Base-by-base conservation (phyloP, 2,113 vertebrate species). In the Cepphus grylle region DNA sequence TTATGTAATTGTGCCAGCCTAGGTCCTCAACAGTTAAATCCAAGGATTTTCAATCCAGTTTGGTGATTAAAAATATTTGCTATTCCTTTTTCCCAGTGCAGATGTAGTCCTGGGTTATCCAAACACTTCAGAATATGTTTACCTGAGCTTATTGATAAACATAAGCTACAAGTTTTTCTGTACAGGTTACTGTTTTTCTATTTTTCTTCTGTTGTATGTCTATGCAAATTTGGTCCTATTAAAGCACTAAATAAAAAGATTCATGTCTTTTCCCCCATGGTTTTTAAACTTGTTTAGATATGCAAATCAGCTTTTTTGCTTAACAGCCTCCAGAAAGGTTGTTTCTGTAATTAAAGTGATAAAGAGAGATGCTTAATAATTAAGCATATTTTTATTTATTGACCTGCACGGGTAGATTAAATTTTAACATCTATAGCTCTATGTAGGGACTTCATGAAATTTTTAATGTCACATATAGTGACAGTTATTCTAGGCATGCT, bases 311-410 rank as follows among this genome's bases (percentile, higher is more conserved):
- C 12, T 52, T 81, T 88, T 88, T 74, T 86, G 71, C 90, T 90
- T 71, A 94, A 66, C 47, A 88, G 63, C 55, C 79, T 94, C 76
- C 32, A 95, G 76, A 93, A 95, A 93, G 23, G 71, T 78, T 95
- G 88, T 59, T 92, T 94, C 90, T 88, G 69, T 93, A 96, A 90
- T 88, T 88, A 86, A 84, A 92, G 59, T 29, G 93, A 90, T 93
- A 83, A 86, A 95, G 55, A 78, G 45, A 90, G 49, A 88, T 78
- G 49, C 55, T 95, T 90, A 96, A 96, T 95, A 95, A 97, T 90
- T 94, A 95, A 96, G 63, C 47, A 49, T 78, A 74, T 83, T 93
- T 96, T 90, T 52, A 81, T 90, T 94, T 92, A 94, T 86, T 93
- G 80, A 86, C 73, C 63, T 94, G 20, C 38, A 88, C 29, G 47